These are phyloP conservation scores for Orycteropus afer DNA, from an alignment of 2,113 vertebrate species.

Conservation along the genomic window DNA sequence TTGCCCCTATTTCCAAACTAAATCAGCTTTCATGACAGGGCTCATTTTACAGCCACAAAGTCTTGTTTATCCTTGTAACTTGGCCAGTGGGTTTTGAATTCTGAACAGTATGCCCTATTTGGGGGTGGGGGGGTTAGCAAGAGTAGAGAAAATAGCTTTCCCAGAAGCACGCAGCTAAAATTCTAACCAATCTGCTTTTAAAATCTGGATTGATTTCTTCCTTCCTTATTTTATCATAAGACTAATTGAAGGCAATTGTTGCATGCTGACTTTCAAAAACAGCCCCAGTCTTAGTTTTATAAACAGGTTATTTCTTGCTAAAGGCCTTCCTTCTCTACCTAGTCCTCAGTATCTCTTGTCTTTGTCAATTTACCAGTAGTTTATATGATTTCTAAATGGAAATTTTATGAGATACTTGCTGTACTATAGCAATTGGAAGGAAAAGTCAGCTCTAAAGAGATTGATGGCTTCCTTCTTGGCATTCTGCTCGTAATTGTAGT, in stretches of 20 bases:
- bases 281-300: not conserved
- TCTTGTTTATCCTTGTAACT: constrained; percentile 50
- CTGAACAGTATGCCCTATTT: constrained; percentile 40
- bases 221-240: constrained; percentile 8
- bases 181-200: constrained; percentile 5
- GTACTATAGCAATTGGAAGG: not conserved
- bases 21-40: constrained; percentile 6
- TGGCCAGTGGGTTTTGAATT: constrained; percentile 23
- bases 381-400: not conserved
- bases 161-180: constrained; percentile 47
- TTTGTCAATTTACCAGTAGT: not conserved
- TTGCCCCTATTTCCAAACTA: constrained; percentile 26
- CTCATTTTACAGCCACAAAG: not conserved
- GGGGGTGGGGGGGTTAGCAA: not conserved
- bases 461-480: constrained; percentile 22
- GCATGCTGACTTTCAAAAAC: not conserved
- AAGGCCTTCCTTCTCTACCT: not conserved
- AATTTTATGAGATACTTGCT: not conserved
- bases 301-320: not conserved
- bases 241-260: not conserved
- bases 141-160: constrained; percentile 51
- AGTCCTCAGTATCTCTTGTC: no score
- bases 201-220: constrained; percentile 37
- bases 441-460: not conserved
- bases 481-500: not conserved